Conservation (phyloP, 2,888 invertebrate species). For the Zygothrica quintamaculata region DNA sequence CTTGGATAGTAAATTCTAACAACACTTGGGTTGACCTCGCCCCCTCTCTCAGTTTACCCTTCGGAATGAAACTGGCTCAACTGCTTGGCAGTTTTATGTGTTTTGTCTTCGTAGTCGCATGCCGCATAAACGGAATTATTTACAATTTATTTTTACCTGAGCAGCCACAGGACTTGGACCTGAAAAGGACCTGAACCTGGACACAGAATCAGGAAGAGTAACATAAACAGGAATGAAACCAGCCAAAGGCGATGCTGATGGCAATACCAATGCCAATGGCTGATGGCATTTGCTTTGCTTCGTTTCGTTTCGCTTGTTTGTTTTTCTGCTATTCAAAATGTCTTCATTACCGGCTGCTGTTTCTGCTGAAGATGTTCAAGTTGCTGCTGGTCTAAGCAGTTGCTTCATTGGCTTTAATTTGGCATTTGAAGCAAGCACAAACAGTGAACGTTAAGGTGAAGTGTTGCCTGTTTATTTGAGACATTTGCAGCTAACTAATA, state of each 20-base stretch:
- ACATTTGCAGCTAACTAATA: conserved; percentile 61
- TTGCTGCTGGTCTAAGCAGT: conserved; percentile 34
- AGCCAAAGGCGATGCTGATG: conserved; percentile 39
- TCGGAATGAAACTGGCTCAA: conserved; percentile 22
- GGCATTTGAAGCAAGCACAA: no score
- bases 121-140: conserved; percentile 79
- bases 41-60: conserved; percentile 35
- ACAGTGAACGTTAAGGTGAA: no score
- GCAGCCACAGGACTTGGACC: no score
- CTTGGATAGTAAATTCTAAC: conserved; percentile 55
- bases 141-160: conserved; percentile 78
- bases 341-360: conserved; percentile 71
- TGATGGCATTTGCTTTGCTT: conserved; percentile 54
- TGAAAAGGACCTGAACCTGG: no score
- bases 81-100: conserved; percentile 76
- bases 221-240: conserved; percentile 17
- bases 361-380: conserved; percentile 31
- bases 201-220: conserved; percentile 22
- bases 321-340: conserved; percentile 72
- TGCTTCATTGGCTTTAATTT: conserved; percentile 69
- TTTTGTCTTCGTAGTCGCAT: conserved; percentile 74
- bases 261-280: conserved; percentile 39
- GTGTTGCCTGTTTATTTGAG: conserved; percentile 60
- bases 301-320: conserved; percentile 51
- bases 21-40: conserved; percentile 57